Base-by-base conservation (phyloP, 1,140 invertebrate genomes). In the Drosophila mayri region DNA sequence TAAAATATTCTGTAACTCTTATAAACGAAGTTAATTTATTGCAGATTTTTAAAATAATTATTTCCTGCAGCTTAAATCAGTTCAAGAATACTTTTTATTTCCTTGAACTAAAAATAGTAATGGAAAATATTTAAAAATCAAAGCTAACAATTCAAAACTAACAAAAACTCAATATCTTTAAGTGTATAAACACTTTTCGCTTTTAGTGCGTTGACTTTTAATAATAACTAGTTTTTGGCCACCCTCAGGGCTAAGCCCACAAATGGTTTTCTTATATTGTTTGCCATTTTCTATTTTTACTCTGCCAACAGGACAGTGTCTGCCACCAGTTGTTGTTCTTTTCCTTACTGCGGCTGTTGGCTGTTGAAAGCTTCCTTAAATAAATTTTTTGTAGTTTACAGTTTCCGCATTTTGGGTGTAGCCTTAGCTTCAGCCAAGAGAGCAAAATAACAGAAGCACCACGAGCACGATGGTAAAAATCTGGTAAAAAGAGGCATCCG, bases 181-280 rank as follows among this genome's bases (percentile, higher is more conserved):
- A 77, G 75, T 2, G 64, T 38, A 62, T 46, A 8, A 8, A n/a
- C n/a, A 49, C 16, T n/a, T 2, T 44, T 18, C 37, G 30, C 32
- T 10, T 28, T 44, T 40, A 18, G 35, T 11, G 32, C 25, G 10
- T 28, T 1, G 28, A 30, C 28, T 22, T 18, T 65, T 22, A 25
- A 30, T 54, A 30, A 44, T 72, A 22, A 50, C 4, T 57, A 46
- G 40, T 50, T 73, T 78, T 49, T 49, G 47, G 41, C 43, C 37
- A 52, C 50, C 79, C 80, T 18, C 49, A 61, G 64, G 82, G 83
- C 76, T 68, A 59, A 62, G 62, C 59, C 79, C 79, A 82, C 79
- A 87, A 87, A 88, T 88, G 84, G 83, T 77, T 88, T 87, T 87
- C 85, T 87, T 87, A 87, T 84, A 87, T 88, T 88, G 84, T 87